A percentile compares a stretch with the other conserved stretches of the same genome.
These are phyloP conservation scores for Phalanger gymnotis DNA, from an alignment of 2,797 vertebrate species.

Conservation along the genomic window DNA sequence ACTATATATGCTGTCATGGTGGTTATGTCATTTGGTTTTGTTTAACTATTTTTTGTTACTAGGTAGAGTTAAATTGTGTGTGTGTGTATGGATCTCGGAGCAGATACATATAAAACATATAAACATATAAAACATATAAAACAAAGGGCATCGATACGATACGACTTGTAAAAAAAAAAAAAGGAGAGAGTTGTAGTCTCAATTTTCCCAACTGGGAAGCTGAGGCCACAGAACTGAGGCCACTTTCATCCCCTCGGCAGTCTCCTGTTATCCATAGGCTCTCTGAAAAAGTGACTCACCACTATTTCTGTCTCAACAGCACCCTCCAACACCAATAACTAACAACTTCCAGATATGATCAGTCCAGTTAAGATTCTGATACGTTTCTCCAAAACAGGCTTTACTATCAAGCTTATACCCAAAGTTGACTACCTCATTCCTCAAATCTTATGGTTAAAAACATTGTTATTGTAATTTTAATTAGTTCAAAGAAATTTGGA, in stretches of 20 bases:
- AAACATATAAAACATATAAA: no score
- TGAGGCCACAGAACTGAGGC: background rate
- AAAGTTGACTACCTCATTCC: background rate
- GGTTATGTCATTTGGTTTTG: background rate
- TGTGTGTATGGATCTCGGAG: no score
- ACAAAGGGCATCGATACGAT: no score
- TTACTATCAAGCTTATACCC: background rate
- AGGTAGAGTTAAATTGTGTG: background rate
- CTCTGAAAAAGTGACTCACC: background rate
- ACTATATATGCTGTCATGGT: background rate
- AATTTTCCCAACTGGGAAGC: background rate
- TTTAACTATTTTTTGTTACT: background rate
- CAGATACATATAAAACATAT: no score
- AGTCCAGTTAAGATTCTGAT: background rate
- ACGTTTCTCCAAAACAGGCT: background rate
- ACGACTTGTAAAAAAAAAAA: no score
- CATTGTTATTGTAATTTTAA: background rate
- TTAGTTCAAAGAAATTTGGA: background rate
- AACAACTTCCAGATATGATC: background rate
- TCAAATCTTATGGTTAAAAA: background rate
- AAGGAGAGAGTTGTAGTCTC: background rate
- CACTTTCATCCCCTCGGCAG: slow-evolving; percentile 12
- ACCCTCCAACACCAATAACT: background rate
- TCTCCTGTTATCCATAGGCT: background rate
- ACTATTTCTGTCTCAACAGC: background rate